Percentiles rank a stretch among this genome's conserved stretches.
Evolutionary conservation across 2,888 invertebrate species (phyloP).

Genomic region (Oegoconia quadripuncta): DNA sequence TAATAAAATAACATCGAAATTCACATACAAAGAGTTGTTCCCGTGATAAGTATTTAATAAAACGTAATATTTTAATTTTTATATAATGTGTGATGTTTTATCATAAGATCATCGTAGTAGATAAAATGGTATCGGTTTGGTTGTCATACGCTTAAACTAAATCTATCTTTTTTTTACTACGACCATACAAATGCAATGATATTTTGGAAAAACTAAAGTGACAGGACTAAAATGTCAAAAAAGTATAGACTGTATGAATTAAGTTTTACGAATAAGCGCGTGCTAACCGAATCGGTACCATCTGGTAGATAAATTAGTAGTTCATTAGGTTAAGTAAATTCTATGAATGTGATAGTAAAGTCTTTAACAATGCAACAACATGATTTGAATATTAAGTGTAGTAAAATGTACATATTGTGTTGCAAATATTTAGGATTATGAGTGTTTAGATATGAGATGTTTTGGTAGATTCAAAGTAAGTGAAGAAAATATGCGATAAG

Average conservation of each 20-base stretch:
- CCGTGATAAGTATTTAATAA: slow-evolving; percentile 43
- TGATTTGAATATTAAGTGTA: slow-evolving; percentile 4
- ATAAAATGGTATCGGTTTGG: too few relatives aligned
- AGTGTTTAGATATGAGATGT: neutral
- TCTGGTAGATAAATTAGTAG: neutral
- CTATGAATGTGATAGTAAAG: slow-evolving; percentile 22
- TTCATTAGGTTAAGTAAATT: slow-evolving; percentile 16
- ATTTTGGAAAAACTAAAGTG: too few relatives aligned
- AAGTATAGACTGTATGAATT: too few relatives aligned
- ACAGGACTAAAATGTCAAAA: too few relatives aligned
- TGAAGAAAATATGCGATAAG: too few relatives aligned
- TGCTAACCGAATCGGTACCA: too few relatives aligned
- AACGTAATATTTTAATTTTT: neutral
- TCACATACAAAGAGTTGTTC: slow-evolving; percentile 85
- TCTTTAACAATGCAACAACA: slow-evolving; percentile 1
- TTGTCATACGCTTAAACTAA: too few relatives aligned
- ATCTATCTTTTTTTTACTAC: too few relatives aligned
- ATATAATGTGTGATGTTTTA: neutral
- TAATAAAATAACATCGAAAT: slow-evolving; percentile 83
- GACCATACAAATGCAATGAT: too few relatives aligned
- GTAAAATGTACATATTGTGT: slow-evolving; percentile 11
- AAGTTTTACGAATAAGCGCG: too few relatives aligned
- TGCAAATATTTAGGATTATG: slow-evolving; percentile 1
- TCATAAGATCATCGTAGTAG: too few relatives aligned
- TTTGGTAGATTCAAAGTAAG: slow-evolving; percentile 5